These are phyloP conservation scores for Lemur catta DNA, from an alignment of 2,797 vertebrate species.

Conservation along the genomic window DNA sequence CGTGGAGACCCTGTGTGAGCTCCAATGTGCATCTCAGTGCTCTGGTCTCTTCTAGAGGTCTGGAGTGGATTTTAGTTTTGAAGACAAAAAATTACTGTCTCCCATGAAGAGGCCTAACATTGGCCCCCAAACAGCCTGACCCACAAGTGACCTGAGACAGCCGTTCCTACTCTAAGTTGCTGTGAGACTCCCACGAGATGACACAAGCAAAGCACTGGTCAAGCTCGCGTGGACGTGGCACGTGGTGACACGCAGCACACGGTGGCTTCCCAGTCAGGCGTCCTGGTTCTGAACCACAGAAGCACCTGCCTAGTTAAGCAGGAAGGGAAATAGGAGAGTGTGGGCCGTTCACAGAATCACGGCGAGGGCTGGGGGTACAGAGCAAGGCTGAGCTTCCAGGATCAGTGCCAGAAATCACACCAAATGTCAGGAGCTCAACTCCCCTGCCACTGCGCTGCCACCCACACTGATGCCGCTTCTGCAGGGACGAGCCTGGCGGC, in stretches of 20 bases:
- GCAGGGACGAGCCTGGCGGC: fast-evolving
- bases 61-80: background rate
- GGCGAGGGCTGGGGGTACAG: background rate
- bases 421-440: background rate
- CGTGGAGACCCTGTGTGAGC: background rate
- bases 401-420: background rate
- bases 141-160: background rate
- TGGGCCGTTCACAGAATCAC: no score
- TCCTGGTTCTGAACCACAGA: background rate
- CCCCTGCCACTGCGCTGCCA: background rate
- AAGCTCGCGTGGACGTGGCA: fast-evolving
- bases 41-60: background rate
- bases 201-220: fast-evolving
- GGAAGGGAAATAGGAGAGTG: background rate
- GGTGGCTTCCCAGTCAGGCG: fast-evolving
- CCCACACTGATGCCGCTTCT: background rate
- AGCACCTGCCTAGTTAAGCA: fast-evolving
- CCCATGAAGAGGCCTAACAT: background rate
- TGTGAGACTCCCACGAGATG: fast-evolving
- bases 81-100: background rate
- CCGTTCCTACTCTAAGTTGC: background rate
- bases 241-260: fast-evolving
- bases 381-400: background rate
- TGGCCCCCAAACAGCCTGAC: background rate
- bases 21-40: fast-evolving